phyloP scores from a whole-genome alignment of 2,888 invertebrate species.

The Palloptera scutellata region DNA sequence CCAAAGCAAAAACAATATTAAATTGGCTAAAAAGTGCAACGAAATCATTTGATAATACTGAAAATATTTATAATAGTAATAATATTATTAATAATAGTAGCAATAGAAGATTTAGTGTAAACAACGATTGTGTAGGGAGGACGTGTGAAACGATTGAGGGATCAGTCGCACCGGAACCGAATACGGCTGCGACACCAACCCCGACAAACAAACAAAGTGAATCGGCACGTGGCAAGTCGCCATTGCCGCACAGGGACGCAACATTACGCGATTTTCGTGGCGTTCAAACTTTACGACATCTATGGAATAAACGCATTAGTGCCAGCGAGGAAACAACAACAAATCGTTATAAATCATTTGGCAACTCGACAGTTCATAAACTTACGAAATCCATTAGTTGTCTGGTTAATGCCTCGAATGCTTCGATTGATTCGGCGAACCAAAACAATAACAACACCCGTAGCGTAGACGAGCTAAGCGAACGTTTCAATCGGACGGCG shows the following conservation, averaged over 20 bases:
- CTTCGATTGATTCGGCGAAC: slow-evolving; percentile 40
- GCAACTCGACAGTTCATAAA: slow-evolving; percentile 47
- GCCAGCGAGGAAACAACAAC: slow-evolving; percentile 43
- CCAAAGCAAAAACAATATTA: slow-evolving; percentile 57
- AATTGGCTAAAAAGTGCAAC: slow-evolving; percentile 57
- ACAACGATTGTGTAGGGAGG: neutral
- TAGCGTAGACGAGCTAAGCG: slow-evolving; percentile 12
- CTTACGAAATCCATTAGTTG: slow-evolving; percentile 57
- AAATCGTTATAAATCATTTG: slow-evolving; percentile 23
- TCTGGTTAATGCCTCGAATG: slow-evolving; percentile 50
- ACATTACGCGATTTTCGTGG: slow-evolving; percentile 57
- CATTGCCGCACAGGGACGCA: slow-evolving; percentile 38
- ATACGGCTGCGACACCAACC: slow-evolving; percentile 37
- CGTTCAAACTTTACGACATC: slow-evolving; percentile 59
- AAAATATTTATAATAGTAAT: slow-evolving; percentile 27
- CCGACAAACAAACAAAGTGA: slow-evolving; percentile 14
- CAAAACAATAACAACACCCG: slow-evolving; percentile 16
- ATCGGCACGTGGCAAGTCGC: slow-evolving; percentile 33
- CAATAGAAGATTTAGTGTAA: slow-evolving; percentile 1
- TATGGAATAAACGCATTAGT: slow-evolving; percentile 63
- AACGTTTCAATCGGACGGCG: slow-evolving; percentile 34
- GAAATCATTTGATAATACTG: slow-evolving; percentile 28
- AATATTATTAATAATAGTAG: slow-evolving; percentile 14
- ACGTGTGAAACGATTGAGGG: neutral
- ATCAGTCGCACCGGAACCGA: slow-evolving; percentile 24